Percentiles rank a stretch among this genome's conserved stretches.
Evolutionary conservation across 2,113 vertebrate genomes (phyloP).

Genomic region (Saimiri boliviensis): DNA sequence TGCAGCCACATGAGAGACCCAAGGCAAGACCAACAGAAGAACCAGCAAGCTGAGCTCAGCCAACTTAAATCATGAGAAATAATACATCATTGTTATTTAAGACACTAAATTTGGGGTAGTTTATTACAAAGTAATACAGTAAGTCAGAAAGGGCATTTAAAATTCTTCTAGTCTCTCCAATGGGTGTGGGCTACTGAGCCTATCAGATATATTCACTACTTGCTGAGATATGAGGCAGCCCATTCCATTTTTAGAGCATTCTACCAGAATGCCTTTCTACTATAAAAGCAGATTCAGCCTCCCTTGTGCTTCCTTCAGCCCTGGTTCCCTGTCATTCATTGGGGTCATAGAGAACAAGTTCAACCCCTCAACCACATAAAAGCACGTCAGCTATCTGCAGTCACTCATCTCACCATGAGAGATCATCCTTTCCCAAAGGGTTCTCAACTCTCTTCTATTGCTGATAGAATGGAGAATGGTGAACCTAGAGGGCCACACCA

Average conservation of each 20-base stretch:
- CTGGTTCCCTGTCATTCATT: neutral
- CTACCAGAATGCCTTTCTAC: neutral
- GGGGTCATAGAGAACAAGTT: neutral
- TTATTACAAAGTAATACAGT: neutral
- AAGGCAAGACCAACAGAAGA: neutral
- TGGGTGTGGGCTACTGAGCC: neutral
- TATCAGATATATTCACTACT: neutral
- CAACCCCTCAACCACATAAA: neutral
- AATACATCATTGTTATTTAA: neutral
- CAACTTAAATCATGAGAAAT: neutral
- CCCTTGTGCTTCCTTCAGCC: neutral
- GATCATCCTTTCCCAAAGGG: neutral
- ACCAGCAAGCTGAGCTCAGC: neutral
- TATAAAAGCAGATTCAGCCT: neutral
- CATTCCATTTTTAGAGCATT: neutral
- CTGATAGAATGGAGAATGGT: neutral
- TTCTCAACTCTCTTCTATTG: neutral
- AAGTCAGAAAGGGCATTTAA: neutral
- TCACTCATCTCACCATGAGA: neutral
- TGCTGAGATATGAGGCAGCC: neutral
- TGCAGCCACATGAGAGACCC: neutral
- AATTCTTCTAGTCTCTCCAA: neutral
- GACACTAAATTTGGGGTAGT: neutral
- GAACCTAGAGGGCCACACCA: neutral
- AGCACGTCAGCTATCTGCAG: neutral